A percentile compares a stretch with the other conserved stretches of the same genome.
These are phyloP conservation scores for Acinonyx jubatus DNA, from an alignment of 2,113 vertebrate species.

Conservation along the genomic window DNA sequence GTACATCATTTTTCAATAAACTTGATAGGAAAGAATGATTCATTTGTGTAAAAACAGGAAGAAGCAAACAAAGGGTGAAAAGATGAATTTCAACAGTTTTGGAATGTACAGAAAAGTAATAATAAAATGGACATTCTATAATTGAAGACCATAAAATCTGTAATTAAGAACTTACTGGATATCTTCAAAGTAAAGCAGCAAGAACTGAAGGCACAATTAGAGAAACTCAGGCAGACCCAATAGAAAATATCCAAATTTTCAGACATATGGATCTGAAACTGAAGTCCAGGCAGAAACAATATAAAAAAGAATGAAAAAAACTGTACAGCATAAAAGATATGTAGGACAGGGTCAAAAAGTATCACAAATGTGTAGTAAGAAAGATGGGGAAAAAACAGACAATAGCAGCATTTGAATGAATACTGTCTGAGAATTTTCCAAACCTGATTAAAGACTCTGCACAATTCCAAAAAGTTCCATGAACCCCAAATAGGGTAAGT, in stretches of 20 bases:
- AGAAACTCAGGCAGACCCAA: background rate
- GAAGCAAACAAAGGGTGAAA: background rate
- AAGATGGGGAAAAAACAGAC: background rate
- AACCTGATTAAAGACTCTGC: background rate
- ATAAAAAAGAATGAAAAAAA: background rate
- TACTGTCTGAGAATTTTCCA: background rate
- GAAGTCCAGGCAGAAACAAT: background rate
- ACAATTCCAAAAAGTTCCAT: background rate
- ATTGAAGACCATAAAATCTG: background rate
- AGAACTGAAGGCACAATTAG: background rate
- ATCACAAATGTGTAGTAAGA: background rate
- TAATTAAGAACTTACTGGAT: background rate
- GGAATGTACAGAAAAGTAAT: background rate
- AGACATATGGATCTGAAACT: background rate
- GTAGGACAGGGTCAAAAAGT: background rate
- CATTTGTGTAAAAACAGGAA: conserved; percentile 1
- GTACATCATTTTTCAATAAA: background rate
- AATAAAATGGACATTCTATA: background rate
- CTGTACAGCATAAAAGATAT: background rate
- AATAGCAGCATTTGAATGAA: background rate
- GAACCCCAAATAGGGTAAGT: background rate
- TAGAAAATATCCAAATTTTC: background rate
- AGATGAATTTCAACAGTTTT: background rate
- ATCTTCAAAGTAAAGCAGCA: background rate
- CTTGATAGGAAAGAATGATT: background rate